Evolutionary conservation across 1,140 invertebrate species (phyloP).

Genomic region (Drosophila ficusphila): DNA sequence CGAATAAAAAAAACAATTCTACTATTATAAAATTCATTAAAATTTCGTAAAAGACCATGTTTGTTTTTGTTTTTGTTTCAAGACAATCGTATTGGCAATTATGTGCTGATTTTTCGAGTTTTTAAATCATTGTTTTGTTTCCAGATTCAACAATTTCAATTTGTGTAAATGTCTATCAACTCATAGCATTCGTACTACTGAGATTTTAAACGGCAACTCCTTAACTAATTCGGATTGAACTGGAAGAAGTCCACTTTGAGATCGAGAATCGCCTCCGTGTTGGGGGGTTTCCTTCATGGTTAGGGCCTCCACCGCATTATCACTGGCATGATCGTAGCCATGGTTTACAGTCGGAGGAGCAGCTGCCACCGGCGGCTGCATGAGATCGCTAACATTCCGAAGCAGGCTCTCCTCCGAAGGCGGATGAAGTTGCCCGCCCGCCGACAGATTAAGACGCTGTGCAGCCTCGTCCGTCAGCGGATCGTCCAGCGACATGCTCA

Average conservation of each 20-base stretch:
- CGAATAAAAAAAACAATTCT: no score
- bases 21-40: no score
- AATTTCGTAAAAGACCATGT: no score
- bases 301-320: constrained; percentile 80
- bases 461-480: constrained; percentile 80
- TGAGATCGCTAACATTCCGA: constrained; percentile 74
- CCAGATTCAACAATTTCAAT: no score
- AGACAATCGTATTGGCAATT: no score
- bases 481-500: constrained; percentile 79
- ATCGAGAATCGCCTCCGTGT: constrained; percentile 62
- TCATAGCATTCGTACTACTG: no score
- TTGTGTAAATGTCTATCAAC: no score
- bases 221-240: constrained; percentile 70
- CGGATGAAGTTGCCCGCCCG: constrained; percentile 74
- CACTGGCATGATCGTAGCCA: constrained; percentile 80
- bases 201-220: not conserved
- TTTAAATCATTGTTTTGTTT: no score
- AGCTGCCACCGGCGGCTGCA: constrained; percentile 67
- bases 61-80: no score
- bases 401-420: constrained; percentile 79
- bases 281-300: constrained; percentile 72
- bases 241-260: constrained; percentile 79
- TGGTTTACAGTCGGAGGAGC: constrained; percentile 45
- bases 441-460: constrained; percentile 78
- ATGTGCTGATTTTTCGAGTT: no score